Conservation (phyloP, 2,113 vertebrate species). For the Anser brachyrhynchus region DNA sequence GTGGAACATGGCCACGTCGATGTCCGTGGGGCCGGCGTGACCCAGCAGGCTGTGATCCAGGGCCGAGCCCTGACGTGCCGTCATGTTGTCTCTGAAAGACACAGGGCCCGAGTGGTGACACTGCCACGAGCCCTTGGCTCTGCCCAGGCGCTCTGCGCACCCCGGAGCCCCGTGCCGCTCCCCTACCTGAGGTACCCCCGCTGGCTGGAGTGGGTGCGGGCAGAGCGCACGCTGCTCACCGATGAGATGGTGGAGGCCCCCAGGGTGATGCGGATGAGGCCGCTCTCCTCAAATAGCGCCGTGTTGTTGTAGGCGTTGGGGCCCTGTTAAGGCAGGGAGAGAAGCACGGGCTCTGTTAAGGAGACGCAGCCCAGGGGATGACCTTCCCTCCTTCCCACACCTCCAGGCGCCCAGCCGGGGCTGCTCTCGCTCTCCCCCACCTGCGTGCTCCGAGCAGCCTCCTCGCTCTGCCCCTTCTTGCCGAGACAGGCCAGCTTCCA, state of each 20-base stretch:
- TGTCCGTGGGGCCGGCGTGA: slow-evolving; percentile 92
- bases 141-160: background rate
- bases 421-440: slow-evolving; percentile 73
- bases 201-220: slow-evolving; percentile 81
- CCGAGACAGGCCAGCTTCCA: slow-evolving; percentile 90
- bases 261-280: slow-evolving; percentile 96
- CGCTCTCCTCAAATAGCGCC: slow-evolving; percentile 94
- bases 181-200: slow-evolving; percentile 79
- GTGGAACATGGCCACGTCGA: slow-evolving; percentile 97
- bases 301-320: slow-evolving; percentile 93
- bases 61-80: slow-evolving; percentile 84
- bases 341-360: background rate
- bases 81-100: slow-evolving; percentile 87
- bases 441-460: slow-evolving; percentile 81
- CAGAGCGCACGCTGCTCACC: slow-evolving; percentile 94
- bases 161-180: rapidly evolving
- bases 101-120: background rate
- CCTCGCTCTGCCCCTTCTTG: slow-evolving; percentile 88
- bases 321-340: slow-evolving; percentile 70
- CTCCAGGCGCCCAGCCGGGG: background rate
- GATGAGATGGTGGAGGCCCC: slow-evolving; percentile 97
- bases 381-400: background rate
- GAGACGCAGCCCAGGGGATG: background rate
- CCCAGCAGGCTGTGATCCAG: slow-evolving; percentile 87
- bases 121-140: background rate